A percentile compares a stretch with the other conserved stretches of the same genome.
Evolutionary conservation across 2,888 invertebrate genomes (phyloP).

Genomic region (Neelides folsomi): DNA sequence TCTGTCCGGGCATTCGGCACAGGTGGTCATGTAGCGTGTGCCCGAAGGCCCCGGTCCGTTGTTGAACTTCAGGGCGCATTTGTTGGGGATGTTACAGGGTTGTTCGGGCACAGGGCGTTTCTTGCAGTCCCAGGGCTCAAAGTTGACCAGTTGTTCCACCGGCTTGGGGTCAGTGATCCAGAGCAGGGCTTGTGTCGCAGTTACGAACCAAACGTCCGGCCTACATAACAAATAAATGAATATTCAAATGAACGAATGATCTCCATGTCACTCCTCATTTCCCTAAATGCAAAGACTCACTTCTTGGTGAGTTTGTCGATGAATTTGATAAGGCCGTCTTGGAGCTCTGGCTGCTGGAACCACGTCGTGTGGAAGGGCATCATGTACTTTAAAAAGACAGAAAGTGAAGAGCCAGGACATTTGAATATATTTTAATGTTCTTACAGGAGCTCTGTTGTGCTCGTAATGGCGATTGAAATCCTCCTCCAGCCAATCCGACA

Average conservation of each 20-base stretch:
- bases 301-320: conserved; percentile 41
- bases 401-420: too few relatives aligned
- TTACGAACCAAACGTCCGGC: conserved; percentile 73
- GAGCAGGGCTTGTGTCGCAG: conserved; percentile 71
- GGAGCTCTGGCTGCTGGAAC: conserved; percentile 78
- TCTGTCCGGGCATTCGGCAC: conserved; percentile 66
- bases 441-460: conserved; percentile 63
- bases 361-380: conserved; percentile 94
- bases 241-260: background rate
- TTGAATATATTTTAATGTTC: too few relatives aligned
- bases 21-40: conserved; percentile 63
- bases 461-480: conserved; percentile 73
- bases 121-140: conserved; percentile 70
- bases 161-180: conserved; percentile 80
- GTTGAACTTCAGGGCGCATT: conserved; percentile 69
- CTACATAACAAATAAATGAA: conserved; percentile 39
- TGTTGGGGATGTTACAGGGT: conserved; percentile 66
- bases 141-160: conserved; percentile 51
- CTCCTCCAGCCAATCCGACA: conserved; percentile 76
- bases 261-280: conserved; percentile 3
- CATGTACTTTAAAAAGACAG: too few relatives aligned
- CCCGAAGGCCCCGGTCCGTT: conserved; percentile 45
- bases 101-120: conserved; percentile 54
- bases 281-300: conserved; percentile 51
- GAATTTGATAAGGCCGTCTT: conserved; percentile 70